Base-by-base conservation (phyloP, 2,888 invertebrate genomes). In the Rutpela maculata region DNA sequence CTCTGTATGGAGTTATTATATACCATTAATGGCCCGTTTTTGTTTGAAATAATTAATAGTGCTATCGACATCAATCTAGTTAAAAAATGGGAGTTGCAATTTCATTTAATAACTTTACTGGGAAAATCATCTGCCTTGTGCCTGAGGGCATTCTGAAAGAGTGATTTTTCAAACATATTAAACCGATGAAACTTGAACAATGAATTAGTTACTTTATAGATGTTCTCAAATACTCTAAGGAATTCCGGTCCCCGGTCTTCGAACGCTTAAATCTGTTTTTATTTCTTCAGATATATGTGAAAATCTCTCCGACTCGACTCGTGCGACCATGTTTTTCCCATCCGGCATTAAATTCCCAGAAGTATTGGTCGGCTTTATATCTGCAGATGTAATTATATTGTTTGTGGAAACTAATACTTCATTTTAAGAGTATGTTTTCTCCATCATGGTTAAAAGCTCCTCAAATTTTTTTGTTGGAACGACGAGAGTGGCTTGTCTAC, bases 251-350 rank as follows among this genome's bases (percentile, higher is more conserved):
- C 59, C 26, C 19, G 18, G 69, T 31, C 11, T 38, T 22, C 60
- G n/a, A 63, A 62, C 72, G 50, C 63, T 50, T 63, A 72, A 72
- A 72, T 63, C 50, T 72, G 72, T 72, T 72, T 72, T 72, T 72
- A 72, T 72, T 72, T 72, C 72, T 63, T 72, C n/a, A 63, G 31
- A 72, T 72, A 70, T 70, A 72, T 63, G 72, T 72, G 74, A 60
- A 74, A 74, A 74, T 74, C 22, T 9, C 74, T 74, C 68, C 74
- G 67, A 74, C 67, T 74, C 74, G 67, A 74, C 67, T 74, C 67
- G 74, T 74, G 67, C 63, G 19, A 67, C 60, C 60, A 67, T 59
- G 74, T 67, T 74, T 55, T 57, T 67, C 43, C 60, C 59, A 59
- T 43, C 67, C 74, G 22, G 56, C 66, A n/a, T 68, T 57, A 35